Evolutionary conservation across 1,140 invertebrate genomes (phyloP).

Genomic region (Scylla paramamosain): DNA sequence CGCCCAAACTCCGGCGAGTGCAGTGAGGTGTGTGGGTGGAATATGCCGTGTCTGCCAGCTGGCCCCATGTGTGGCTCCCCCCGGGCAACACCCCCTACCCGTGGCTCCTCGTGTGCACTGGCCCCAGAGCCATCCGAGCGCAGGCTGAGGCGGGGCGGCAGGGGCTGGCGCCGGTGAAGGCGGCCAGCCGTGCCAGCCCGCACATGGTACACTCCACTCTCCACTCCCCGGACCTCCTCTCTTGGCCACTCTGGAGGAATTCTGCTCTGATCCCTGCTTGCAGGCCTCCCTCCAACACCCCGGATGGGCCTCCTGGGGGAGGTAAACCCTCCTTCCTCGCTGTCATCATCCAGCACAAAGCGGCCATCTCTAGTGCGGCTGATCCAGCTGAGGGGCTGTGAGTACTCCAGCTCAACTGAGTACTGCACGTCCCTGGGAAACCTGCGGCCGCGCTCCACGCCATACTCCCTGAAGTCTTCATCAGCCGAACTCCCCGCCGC

Average conservation of each 20-base stretch:
- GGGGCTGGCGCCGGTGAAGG: slow-evolving; percentile 85
- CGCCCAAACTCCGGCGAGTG: slow-evolving; percentile 78
- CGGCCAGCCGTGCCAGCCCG: slow-evolving; percentile 82
- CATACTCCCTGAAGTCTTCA: slow-evolving; percentile 70
- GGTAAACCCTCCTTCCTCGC: slow-evolving; percentile 90
- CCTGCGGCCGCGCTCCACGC: slow-evolving; percentile 72
- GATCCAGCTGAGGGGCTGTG: slow-evolving; percentile 83
- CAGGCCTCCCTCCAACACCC: slow-evolving; percentile 79
- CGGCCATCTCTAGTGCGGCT: slow-evolving; percentile 87
- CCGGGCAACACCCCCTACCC: neutral
- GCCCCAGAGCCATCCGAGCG: slow-evolving; percentile 85
- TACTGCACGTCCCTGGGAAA: slow-evolving; percentile 77
- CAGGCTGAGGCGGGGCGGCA: slow-evolving; percentile 85
- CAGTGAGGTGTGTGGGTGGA: slow-evolving; percentile 81
- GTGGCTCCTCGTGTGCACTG: slow-evolving; percentile 79
- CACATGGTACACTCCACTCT: slow-evolving; percentile 77
- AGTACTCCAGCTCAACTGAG: slow-evolving; percentile 79
- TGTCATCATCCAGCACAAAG: slow-evolving; percentile 87
- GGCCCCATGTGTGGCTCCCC: neutral
- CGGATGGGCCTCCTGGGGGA: slow-evolving; percentile 74
- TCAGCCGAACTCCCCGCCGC: slow-evolving; percentile 56
- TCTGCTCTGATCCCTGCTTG: slow-evolving; percentile 22
- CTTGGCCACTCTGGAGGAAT: slow-evolving; percentile 78
- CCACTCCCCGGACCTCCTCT: slow-evolving; percentile 71
- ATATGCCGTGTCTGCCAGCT: slow-evolving; percentile 79